A percentile compares a stretch with the other conserved stretches of the same genome.
These are phyloP conservation scores for Melanerpes aurifrons DNA, from an alignment of 2,113 vertebrate genomes.

Conservation along the genomic window DNA sequence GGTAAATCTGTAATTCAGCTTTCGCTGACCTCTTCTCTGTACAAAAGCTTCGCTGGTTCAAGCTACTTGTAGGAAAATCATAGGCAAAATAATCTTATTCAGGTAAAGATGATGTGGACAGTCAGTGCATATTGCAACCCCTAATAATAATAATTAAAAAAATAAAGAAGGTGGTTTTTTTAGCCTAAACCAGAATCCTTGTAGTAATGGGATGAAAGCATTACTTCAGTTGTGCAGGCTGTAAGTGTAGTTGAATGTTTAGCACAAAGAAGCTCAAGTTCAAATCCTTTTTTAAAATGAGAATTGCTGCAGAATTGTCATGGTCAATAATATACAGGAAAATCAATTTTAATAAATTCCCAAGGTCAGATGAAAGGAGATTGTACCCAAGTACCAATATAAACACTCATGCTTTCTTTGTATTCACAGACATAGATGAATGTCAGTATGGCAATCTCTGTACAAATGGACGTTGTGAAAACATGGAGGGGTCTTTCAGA, in stretches of 20 bases:
- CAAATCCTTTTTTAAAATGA: background rate
- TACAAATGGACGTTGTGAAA: conserved; percentile 86
- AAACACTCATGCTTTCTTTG: background rate
- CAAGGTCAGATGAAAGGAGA: background rate
- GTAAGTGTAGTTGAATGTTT: background rate
- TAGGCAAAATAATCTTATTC: background rate
- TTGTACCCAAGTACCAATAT: background rate
- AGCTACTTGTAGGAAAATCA: background rate
- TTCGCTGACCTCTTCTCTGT: background rate
- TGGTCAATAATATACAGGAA: background rate
- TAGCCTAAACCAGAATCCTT: background rate
- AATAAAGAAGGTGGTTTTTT: background rate
- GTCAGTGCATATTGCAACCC: background rate
- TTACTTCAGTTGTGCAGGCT: background rate
- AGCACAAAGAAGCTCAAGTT: background rate
- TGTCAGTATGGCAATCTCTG: conserved; percentile 89
- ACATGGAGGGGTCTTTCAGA: conserved; percentile 89
- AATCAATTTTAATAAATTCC: background rate
- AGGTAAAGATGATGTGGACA: background rate
- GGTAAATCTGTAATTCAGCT: background rate
- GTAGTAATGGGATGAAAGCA: background rate
- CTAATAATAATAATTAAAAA: background rate
- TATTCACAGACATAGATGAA: conserved; percentile 88
- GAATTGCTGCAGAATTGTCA: background rate
- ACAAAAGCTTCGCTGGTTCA: background rate